Evolutionary conservation across 1,140 invertebrate genomes (phyloP).

Genomic region (Danaus plexippus): DNA sequence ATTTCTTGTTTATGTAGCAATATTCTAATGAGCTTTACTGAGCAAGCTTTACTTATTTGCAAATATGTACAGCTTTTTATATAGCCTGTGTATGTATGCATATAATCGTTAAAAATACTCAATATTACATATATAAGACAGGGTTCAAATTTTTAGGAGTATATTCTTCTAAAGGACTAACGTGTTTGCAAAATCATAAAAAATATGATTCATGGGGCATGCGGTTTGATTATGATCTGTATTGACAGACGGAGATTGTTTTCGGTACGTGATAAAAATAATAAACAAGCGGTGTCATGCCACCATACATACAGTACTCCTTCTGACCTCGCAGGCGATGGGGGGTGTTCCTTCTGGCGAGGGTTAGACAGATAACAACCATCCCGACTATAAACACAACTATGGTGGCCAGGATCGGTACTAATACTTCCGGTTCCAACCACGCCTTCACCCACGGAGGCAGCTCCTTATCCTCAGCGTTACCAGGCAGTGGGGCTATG

Average conservation of each 20-base stretch:
- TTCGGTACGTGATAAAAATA: slow-evolving; percentile 31
- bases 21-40: too few species aligned
- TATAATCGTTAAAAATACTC: too few species aligned
- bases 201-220: too few species aligned
- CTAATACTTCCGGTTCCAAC: slow-evolving; percentile 89
- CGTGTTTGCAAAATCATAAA: too few species aligned
- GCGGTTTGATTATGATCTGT: too few species aligned
- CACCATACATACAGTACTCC: slow-evolving; percentile 77
- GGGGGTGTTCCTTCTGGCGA: slow-evolving; percentile 83
- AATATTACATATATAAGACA: too few species aligned
- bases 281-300: slow-evolving; percentile 65
- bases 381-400: slow-evolving; percentile 91
- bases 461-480: slow-evolving; percentile 71
- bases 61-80: too few species aligned
- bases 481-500: slow-evolving; percentile 82
- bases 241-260: neutral
- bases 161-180: too few species aligned
- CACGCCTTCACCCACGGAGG: slow-evolving; percentile 88
- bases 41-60: too few species aligned
- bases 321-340: slow-evolving; percentile 85
- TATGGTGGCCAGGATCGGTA: slow-evolving; percentile 86
- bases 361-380: slow-evolving; percentile 88
- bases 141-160: too few species aligned
- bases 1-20: too few species aligned
- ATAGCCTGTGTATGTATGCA: too few species aligned